Evolutionary conservation across 2,888 invertebrate species (phyloP).

Genomic region (Drosophila borealis): DNA sequence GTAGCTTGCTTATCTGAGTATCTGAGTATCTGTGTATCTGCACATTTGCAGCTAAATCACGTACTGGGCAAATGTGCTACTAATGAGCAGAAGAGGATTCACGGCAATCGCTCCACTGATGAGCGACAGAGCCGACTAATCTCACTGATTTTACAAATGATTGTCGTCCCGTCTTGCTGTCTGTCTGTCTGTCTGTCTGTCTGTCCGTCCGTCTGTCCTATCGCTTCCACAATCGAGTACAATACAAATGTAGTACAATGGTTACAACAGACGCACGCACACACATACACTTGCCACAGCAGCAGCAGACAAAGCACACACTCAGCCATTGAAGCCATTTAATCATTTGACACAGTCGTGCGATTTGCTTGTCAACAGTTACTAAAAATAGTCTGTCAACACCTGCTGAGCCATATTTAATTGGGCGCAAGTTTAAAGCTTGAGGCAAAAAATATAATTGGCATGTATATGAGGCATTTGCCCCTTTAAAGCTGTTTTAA

Average conservation of each 20-base stretch:
- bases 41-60: conserved; percentile 77
- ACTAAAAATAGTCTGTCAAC: conserved; percentile 17
- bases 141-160: conserved; percentile 74
- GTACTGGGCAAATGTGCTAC: conserved; percentile 74
- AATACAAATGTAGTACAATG: conserved; percentile 14
- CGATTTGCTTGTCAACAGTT: conserved; percentile 17
- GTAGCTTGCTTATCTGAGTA: conserved; percentile 3
- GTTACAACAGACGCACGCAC: not conserved
- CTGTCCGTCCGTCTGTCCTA: not conserved
- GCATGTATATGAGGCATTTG: not conserved
- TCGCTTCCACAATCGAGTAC: not conserved
- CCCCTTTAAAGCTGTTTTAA: not conserved
- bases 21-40: conserved; percentile 4
- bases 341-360: conserved; percentile 43
- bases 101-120: conserved; percentile 23
- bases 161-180: conserved; percentile 44
- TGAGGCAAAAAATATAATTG: conserved; percentile 1
- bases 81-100: conserved; percentile 71
- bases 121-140: conserved; percentile 53
- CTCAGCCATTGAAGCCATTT: conserved; percentile 27
- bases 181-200: not conserved
- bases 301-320: conserved; percentile 1
- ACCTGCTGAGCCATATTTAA: not conserved
- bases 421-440: conserved; percentile 9
- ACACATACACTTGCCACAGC: conserved; percentile 4